Evolutionary conservation across 2,797 vertebrate species (phyloP).

Genomic region (Anabacerthia variegaticeps): DNA sequence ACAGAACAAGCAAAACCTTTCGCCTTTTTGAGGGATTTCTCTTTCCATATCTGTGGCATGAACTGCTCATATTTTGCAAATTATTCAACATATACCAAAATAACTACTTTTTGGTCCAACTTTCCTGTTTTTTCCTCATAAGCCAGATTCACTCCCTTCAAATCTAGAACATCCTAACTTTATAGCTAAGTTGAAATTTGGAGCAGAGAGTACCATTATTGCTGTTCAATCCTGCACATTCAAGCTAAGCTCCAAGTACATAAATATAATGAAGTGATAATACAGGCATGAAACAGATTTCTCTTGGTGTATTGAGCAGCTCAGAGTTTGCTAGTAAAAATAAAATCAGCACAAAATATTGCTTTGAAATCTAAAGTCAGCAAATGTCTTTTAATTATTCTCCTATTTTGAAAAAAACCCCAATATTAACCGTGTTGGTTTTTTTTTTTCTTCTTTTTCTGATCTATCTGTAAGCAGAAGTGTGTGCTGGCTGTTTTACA

Average conservation of each 20-base stretch:
- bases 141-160: not conserved
- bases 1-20: not conserved
- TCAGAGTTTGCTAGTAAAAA: not conserved
- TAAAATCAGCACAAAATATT: not conserved
- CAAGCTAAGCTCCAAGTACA: not conserved
- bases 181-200: not conserved
- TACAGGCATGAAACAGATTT: not conserved
- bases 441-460: not conserved
- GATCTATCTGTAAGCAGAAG: not conserved
- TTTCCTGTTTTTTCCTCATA: not conserved
- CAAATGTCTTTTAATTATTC: not conserved
- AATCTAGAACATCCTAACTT: not conserved
- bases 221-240: not conserved
- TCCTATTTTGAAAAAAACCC: not conserved
- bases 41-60: not conserved
- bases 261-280: not conserved
- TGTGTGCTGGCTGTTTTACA: slow-evolving; percentile 31
- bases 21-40: not conserved
- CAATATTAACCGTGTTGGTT: not conserved
- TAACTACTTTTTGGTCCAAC: not conserved
- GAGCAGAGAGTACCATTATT: not conserved
- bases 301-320: not conserved
- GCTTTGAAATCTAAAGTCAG: not conserved
- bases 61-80: not conserved
- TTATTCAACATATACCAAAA: not conserved